These are phyloP conservation scores for Drosophila pullipes DNA, from an alignment of 2,888 invertebrate species.

Conservation along the genomic window DNA sequence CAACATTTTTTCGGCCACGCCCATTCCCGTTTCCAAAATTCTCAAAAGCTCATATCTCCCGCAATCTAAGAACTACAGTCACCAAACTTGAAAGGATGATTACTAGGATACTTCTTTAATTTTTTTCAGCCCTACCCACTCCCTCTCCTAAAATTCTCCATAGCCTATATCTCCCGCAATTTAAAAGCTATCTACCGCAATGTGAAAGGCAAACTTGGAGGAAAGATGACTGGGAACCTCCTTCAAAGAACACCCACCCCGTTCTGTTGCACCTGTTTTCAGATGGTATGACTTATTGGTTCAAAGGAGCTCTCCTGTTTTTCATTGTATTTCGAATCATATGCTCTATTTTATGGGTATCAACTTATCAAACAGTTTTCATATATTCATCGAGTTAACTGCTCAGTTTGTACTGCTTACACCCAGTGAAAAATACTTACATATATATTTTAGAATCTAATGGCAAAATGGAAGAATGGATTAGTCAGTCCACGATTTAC, in stretches of 20 bases:
- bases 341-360: neutral
- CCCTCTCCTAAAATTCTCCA: neutral
- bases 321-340: neutral
- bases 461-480: slow-evolving; percentile 1
- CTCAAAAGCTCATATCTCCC: neutral
- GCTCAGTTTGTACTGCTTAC: neutral
- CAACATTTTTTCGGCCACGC: no score
- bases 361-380: neutral
- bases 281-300: neutral
- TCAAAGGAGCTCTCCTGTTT: neutral
- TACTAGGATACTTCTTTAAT: neutral
- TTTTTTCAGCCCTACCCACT: neutral
- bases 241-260: neutral
- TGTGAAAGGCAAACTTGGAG: no score
- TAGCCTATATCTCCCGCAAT: neutral
- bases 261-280: no score
- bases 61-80: no score
- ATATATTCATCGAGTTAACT: no score
- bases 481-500: neutral
- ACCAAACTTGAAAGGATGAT: no score
- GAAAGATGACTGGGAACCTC: no score
- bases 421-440: neutral
- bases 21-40: neutral
- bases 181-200: neutral
- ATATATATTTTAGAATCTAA: neutral